Percentiles rank a stretch among this genome's conserved stretches.
Evolutionary conservation across 64 coral and sea anemone species (phyloP).

Genomic region (Acropora tenuis): DNA sequence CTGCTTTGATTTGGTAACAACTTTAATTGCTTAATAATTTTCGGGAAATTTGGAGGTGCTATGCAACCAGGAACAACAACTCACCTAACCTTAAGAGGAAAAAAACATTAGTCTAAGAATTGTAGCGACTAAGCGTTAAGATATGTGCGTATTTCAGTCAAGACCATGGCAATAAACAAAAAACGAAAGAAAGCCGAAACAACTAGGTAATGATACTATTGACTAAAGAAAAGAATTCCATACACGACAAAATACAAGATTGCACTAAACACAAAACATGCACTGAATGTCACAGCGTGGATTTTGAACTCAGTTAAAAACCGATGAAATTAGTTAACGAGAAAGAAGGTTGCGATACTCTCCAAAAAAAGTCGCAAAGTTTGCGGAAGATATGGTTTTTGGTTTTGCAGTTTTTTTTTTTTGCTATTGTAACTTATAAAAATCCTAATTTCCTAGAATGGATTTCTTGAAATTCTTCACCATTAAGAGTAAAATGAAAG

Average conservation of each 20-base stretch:
- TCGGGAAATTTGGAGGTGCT: not conserved
- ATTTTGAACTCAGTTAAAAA: too few relatives aligned
- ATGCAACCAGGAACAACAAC: not conserved
- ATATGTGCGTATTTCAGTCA: not conserved
- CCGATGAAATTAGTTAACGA: too few relatives aligned
- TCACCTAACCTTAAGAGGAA: not conserved
- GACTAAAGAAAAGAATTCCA: not conserved
- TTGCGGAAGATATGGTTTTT: too few relatives aligned
- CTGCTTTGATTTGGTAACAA: not conserved
- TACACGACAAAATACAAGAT: too few relatives aligned
- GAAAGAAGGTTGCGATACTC: too few relatives aligned
- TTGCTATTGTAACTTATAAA: not conserved
- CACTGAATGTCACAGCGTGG: too few relatives aligned
- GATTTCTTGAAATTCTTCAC: not conserved
- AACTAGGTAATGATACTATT: not conserved
- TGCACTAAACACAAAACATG: too few relatives aligned
- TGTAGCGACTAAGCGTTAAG: not conserved
- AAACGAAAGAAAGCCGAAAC: not conserved
- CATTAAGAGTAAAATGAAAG: not conserved
- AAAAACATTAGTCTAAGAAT: not conserved
- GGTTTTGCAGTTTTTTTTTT: not conserved
- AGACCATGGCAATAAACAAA: not conserved
- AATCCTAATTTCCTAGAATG: constrained; percentile 6
- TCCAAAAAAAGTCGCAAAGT: too few relatives aligned
- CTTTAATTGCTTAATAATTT: not conserved